These are phyloP conservation scores for Philopedon plagiatum DNA, from an alignment of 2,888 invertebrate genomes.

Conservation along the genomic window DNA sequence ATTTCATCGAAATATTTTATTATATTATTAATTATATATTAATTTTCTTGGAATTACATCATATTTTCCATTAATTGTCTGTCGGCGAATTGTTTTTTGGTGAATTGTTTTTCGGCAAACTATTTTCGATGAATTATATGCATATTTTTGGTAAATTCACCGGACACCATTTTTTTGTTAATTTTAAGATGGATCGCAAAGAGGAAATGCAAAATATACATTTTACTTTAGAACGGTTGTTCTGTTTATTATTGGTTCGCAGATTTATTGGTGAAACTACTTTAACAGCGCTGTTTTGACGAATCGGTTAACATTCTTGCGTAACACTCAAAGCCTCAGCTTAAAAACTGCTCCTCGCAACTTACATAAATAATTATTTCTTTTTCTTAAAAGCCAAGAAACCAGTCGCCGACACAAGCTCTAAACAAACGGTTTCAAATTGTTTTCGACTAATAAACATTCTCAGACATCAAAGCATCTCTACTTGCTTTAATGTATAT, in stretches of 20 bases:
- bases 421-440: slow-evolving; percentile 47
- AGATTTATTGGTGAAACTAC: slow-evolving; percentile 31
- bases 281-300: slow-evolving; percentile 30
- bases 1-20: no score
- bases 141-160: no score
- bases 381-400: slow-evolving; percentile 43
- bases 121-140: no score
- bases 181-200: no score
- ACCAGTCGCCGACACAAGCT: slow-evolving; percentile 42
- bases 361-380: slow-evolving; percentile 49
- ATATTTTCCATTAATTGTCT: no score
- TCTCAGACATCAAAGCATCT: slow-evolving; percentile 49
- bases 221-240: neutral
- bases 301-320: slow-evolving; percentile 28
- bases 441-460: slow-evolving; percentile 50
- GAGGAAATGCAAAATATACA: no score
- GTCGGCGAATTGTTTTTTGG: no score
- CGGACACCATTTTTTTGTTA: no score
- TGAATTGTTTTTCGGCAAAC: no score
- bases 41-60: no score
- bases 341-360: slow-evolving; percentile 41
- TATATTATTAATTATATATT: no score
- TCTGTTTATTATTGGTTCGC: slow-evolving; percentile 28
- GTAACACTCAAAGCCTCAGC: slow-evolving; percentile 23
- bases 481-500: slow-evolving; percentile 47